These are phyloP conservation scores for Nymphicus hollandicus DNA, from an alignment of 2,113 vertebrate species.

Conservation along the genomic window DNA sequence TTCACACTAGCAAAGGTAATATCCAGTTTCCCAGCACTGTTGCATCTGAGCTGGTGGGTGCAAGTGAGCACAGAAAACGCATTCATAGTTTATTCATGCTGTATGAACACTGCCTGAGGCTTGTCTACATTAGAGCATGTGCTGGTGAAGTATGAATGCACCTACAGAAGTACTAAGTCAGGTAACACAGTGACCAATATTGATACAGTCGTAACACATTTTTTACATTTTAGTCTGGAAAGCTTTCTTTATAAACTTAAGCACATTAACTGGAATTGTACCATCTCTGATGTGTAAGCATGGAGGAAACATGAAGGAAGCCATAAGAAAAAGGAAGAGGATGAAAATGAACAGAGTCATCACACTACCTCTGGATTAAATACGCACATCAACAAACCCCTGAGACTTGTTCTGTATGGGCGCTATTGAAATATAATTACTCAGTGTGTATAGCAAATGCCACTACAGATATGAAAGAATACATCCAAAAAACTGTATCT, in stretches of 20 bases:
- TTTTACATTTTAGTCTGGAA: background rate
- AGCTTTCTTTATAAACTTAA: background rate
- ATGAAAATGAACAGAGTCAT: background rate
- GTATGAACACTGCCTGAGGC: background rate
- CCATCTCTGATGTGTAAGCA: background rate
- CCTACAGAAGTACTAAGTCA: background rate
- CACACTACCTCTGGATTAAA: background rate
- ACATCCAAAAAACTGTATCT: background rate
- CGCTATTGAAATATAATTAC: background rate
- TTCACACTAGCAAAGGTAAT: background rate
- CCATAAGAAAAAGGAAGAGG: background rate
- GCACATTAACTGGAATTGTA: background rate
- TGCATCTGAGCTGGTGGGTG: background rate
- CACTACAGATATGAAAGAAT: background rate
- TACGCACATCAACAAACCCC: background rate
- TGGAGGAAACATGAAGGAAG: background rate
- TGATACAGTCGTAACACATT: background rate
- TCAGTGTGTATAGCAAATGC: background rate
- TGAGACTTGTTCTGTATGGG: background rate
- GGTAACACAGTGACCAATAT: background rate
- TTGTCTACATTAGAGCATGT: fast-evolving
- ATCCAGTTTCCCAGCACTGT: background rate
- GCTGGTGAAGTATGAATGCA: background rate
- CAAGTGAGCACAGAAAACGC: background rate
- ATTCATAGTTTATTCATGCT: background rate